These are phyloP conservation scores for Cephus pulcher DNA, from an alignment of 2,888 invertebrate genomes.

Conservation along the genomic window DNA sequence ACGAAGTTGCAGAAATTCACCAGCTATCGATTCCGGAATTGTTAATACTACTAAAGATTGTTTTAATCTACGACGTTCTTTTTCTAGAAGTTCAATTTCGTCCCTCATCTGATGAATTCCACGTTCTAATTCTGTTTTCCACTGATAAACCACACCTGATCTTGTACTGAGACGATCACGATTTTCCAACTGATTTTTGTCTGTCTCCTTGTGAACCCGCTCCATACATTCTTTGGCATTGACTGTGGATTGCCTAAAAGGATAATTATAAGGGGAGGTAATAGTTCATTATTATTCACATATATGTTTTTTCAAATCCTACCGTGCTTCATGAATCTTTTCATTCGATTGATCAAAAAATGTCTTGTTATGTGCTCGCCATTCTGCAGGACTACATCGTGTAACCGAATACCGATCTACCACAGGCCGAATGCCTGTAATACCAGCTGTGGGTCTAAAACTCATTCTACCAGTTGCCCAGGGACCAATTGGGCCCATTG, in stretches of 20 bases:
- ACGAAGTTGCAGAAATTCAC: slow-evolving; percentile 80
- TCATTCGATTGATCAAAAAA: slow-evolving; percentile 69
- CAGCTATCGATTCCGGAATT: slow-evolving; percentile 80
- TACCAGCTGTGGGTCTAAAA: slow-evolving; percentile 77
- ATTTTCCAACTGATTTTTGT: slow-evolving; percentile 77
- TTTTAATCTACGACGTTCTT: slow-evolving; percentile 76
- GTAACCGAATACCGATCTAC: slow-evolving; percentile 83
- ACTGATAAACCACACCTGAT: slow-evolving; percentile 77
- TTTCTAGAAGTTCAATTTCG: slow-evolving; percentile 77
- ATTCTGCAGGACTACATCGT: slow-evolving; percentile 79
- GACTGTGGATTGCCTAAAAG: slow-evolving; percentile 56
- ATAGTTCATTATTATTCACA: background rate
- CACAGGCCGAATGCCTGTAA: slow-evolving; percentile 80
- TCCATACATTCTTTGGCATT: slow-evolving; percentile 75
- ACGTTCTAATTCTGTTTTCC: slow-evolving; percentile 81
- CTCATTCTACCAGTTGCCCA: slow-evolving; percentile 81
- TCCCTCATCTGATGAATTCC: slow-evolving; percentile 76
- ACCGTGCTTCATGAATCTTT: slow-evolving; percentile 66
- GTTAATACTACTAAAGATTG: slow-evolving; percentile 76
- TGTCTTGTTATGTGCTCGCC: slow-evolving; percentile 68
- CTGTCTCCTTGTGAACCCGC: slow-evolving; percentile 74
- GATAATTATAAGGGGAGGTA: background rate
- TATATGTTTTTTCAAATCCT: background rate
- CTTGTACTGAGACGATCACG: slow-evolving; percentile 75
- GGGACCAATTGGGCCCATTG: slow-evolving; percentile 72